A percentile compares a stretch with the other conserved stretches of the same genome.
These are phyloP conservation scores for Spinus pinus DNA, from an alignment of 2,797 vertebrate genomes.

Conservation along the genomic window DNA sequence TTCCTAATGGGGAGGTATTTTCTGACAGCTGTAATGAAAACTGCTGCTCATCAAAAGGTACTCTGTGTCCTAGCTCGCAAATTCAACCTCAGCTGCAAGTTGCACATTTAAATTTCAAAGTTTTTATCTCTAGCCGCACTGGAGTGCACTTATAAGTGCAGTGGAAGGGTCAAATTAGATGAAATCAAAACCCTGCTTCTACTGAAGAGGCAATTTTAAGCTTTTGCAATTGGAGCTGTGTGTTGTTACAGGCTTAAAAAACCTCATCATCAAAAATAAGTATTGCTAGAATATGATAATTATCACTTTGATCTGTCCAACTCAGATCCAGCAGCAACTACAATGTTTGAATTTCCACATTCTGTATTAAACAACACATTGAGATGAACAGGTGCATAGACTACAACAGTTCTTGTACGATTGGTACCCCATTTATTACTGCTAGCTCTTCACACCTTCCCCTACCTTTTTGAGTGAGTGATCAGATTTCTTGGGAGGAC, in stretches of 20 bases:
- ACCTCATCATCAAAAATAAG: conserved; percentile 43
- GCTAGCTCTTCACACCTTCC: background rate
- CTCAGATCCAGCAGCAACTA: background rate
- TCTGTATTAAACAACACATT: background rate
- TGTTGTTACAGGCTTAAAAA: conserved; percentile 68
- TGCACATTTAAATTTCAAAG: conserved; percentile 75
- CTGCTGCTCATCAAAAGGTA: conserved; percentile 72
- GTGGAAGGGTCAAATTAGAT: conserved; percentile 60
- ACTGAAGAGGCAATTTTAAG: conserved; percentile 59
- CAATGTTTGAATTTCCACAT: background rate
- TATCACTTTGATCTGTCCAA: conserved; percentile 56
- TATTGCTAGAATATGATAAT: conserved; percentile 65
- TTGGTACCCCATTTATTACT: background rate
- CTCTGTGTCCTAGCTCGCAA: conserved; percentile 53
- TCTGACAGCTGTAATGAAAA: conserved; percentile 71
- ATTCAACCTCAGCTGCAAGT: conserved; percentile 68
- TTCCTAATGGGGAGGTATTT: conserved; percentile 68
- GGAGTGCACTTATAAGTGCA: conserved; percentile 57
- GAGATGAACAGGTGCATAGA: background rate
- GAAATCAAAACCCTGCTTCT: conserved; percentile 63
- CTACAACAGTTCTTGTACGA: background rate
- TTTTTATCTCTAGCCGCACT: conserved; percentile 63
- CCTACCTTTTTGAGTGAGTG: background rate
- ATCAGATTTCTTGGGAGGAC: background rate
- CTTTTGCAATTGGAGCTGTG: conserved; percentile 35